Base-by-base conservation (phyloP, 2,797 vertebrate species). In the Xiphorhynchus erythropygius region DNA sequence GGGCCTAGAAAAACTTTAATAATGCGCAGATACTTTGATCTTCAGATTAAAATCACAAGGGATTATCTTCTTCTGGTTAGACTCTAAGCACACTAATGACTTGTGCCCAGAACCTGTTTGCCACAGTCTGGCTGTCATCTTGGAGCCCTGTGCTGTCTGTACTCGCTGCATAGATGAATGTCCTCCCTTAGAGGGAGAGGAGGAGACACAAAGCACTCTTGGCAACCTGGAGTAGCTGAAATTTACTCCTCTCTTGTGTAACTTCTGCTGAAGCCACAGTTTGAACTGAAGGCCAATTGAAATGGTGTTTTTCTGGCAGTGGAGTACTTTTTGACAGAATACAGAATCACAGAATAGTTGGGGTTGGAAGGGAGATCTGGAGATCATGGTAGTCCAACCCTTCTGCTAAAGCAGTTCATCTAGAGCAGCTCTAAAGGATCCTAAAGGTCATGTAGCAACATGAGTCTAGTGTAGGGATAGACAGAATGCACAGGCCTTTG, bases 371-470 rank as follows among this genome's bases (percentile, higher is more conserved):
- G 22, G 7, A 16, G 33, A 30, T 53, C 46, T 78, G 46, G 59
- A 35, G 15, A 35, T 59, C 10, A 35, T 35, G 18, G 18, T 12
- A 6, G 15, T 59, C 22, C 39, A 32, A 32, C 25, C 3, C 18
- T 33, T 10, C 37, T 65, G 52, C 46, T n/a, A 37, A 41, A 78
- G 59, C 67, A 73, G 53, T 21, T 78, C 81, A 60, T 32, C 14
- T 28, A 5, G 33, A 53, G 53, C 5, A 1, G 53, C 23, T 67
- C 41, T 73, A 10, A 70, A 63, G 69, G 81, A 62, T 13, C 32
- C 44, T 65, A 28, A 79, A 68, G 46, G 47, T 56, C 78, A 28
- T 0, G 6, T 4, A 67, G 44, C 47, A 42, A 11, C 1, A 0
- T 4, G 35, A 37, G 35, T 49, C 30, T 53, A 16, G 25, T 17